phyloP scores from a whole-genome alignment of 2,797 vertebrate species.

The Arnoldichthys spilopterus region DNA sequence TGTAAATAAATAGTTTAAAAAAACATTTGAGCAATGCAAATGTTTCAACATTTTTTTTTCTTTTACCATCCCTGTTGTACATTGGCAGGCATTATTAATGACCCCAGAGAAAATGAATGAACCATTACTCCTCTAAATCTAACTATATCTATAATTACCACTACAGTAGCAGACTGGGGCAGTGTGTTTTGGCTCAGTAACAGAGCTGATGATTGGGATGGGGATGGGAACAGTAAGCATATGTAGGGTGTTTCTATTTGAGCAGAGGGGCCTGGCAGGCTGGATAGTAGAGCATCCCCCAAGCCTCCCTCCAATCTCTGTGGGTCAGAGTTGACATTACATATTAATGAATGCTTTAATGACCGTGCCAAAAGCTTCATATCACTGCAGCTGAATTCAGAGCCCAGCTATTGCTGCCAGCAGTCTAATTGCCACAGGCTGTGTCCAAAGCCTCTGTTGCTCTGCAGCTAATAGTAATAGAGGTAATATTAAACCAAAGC shows the following conservation, averaged over 20 bases:
- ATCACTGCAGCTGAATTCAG: constrained; percentile 45
- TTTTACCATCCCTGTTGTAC: too few relatives aligned
- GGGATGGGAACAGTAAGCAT: constrained; percentile 34
- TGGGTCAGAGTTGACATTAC: constrained; percentile 54
- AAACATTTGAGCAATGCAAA: too few relatives aligned
- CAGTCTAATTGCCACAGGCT: constrained; percentile 65
- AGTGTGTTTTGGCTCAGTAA: constrained; percentile 1
- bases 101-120: too few relatives aligned
- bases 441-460: constrained; percentile 40
- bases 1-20: too few relatives aligned
- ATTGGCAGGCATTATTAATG: too few relatives aligned
- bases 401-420: constrained; percentile 59
- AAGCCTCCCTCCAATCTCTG: constrained; percentile 22
- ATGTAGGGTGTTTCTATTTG: constrained; percentile 54
- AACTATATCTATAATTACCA: not conserved
- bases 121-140: not conserved
- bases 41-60: too few relatives aligned
- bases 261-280: constrained; percentile 28
- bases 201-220: constrained; percentile 26
- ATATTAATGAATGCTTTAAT: constrained; percentile 54
- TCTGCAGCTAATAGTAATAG: constrained; percentile 64
- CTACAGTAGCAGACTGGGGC: not conserved
- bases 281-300: constrained; percentile 32
- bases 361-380: constrained; percentile 44
- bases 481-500: constrained; percentile 64